Conservation (phyloP, 2,113 vertebrate species). For the Macrotis lagotis region DNA sequence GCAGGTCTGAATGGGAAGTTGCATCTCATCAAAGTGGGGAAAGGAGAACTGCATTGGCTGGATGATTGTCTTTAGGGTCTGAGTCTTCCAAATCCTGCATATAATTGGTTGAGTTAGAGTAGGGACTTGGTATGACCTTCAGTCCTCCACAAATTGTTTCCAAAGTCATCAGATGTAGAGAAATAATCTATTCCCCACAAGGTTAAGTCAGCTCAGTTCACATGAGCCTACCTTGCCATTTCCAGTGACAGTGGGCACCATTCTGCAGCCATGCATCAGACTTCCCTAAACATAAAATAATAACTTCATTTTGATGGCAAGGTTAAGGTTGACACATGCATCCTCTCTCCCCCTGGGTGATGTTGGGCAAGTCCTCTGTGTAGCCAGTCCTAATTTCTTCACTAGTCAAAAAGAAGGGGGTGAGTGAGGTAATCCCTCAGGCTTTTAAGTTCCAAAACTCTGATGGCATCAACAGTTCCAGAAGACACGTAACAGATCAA, state of each 20-base stretch:
- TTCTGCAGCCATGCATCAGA: background rate
- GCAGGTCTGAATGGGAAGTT: background rate
- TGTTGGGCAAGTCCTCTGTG: fast-evolving
- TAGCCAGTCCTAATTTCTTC: background rate
- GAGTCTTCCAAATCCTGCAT: background rate
- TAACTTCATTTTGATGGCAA: background rate
- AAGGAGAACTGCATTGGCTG: background rate
- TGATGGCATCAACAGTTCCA: background rate
- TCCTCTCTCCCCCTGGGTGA: background rate
- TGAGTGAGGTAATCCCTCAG: background rate
- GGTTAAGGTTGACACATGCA: background rate
- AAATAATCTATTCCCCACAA: background rate
- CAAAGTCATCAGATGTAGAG: background rate
- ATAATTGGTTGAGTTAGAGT: background rate
- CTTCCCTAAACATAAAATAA: no score
- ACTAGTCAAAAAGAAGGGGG: background rate
- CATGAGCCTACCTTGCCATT: background rate
- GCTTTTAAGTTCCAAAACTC: background rate
- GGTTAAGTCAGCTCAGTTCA: background rate
- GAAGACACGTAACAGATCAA: background rate
- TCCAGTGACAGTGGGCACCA: background rate
- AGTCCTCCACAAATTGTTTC: background rate
- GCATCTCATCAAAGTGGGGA: no score
- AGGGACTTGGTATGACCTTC: background rate
- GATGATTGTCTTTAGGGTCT: background rate